Conservation (phyloP, 1,140 invertebrate species). For the Orchestia grillus region DNA sequence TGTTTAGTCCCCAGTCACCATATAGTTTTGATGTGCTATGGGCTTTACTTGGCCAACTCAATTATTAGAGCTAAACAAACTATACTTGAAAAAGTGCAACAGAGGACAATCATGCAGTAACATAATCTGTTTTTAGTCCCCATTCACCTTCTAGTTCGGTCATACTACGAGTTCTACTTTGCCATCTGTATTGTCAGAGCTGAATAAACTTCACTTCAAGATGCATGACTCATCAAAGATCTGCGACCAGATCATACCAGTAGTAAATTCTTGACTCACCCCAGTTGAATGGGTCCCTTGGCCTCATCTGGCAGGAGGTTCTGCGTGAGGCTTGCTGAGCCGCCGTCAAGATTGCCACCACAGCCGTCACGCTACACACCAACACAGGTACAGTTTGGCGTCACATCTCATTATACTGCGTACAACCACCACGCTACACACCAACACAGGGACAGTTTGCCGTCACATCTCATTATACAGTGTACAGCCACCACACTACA, state of each 20-base stretch:
- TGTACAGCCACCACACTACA: neutral
- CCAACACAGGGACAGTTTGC: slow-evolving; percentile 8
- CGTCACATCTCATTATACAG: neutral
- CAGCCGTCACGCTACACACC: slow-evolving; percentile 54
- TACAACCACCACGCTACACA: neutral
- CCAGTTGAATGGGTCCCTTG: slow-evolving; percentile 67
- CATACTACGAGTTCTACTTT: neutral
- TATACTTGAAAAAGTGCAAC: neutral
- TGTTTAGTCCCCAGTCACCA: neutral
- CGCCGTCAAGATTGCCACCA: slow-evolving; percentile 65
- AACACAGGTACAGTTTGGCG: slow-evolving; percentile 31
- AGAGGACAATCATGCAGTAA: too few species aligned
- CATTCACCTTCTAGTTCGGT: neutral
- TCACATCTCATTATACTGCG: neutral
- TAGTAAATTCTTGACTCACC: slow-evolving; percentile 58
- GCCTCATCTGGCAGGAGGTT: slow-evolving; percentile 67
- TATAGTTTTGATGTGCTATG: neutral
- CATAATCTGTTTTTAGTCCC: neutral
- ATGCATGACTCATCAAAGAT: neutral
- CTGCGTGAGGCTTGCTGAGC: slow-evolving; percentile 67
- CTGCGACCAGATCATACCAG: neutral
- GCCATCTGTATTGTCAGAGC: neutral
- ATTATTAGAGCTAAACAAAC: neutral
- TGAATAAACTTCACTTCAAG: neutral
- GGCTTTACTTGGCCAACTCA: too few species aligned